These are phyloP conservation scores for Galerucella pusilla DNA, from an alignment of 2,888 invertebrate species.

Conservation along the genomic window DNA sequence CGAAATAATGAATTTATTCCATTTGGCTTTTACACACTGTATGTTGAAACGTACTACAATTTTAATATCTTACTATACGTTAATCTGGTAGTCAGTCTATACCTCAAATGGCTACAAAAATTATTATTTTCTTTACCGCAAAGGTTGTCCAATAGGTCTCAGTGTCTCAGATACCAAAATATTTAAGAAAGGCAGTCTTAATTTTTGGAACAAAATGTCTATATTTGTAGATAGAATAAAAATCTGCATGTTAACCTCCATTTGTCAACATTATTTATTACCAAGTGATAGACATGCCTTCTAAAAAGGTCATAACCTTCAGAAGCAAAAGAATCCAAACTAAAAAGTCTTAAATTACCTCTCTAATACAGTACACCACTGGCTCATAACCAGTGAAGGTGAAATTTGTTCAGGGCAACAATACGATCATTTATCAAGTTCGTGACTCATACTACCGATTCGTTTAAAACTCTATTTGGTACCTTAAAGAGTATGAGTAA, in stretches of 20 bases:
- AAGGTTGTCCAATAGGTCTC: too few relatives aligned
- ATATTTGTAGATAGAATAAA: background rate
- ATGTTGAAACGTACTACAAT: too few relatives aligned
- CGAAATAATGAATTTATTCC: too few relatives aligned
- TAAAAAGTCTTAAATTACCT: background rate
- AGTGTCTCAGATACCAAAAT: too few relatives aligned
- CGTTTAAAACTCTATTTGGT: conserved; percentile 1
- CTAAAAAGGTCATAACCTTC: background rate
- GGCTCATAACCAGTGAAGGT: conserved; percentile 5
- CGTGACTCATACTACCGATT: conserved; percentile 3
- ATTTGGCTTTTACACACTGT: too few relatives aligned
- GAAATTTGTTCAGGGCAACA: conserved; percentile 9
- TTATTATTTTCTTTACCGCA: too few relatives aligned
- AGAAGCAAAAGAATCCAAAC: conserved; percentile 1
- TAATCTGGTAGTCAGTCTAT: too few relatives aligned
- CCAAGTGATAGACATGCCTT: background rate
- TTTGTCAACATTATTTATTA: background rate
- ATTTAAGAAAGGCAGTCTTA: background rate
- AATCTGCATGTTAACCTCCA: background rate
- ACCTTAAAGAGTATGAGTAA: background rate
- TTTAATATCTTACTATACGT: too few relatives aligned
- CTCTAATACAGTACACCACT: background rate
- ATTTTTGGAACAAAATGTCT: background rate
- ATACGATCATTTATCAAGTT: conserved; percentile 8
- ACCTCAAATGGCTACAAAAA: too few relatives aligned